Conservation (phyloP, 2,888 invertebrate species). For the Drosophila fungiperda region DNA sequence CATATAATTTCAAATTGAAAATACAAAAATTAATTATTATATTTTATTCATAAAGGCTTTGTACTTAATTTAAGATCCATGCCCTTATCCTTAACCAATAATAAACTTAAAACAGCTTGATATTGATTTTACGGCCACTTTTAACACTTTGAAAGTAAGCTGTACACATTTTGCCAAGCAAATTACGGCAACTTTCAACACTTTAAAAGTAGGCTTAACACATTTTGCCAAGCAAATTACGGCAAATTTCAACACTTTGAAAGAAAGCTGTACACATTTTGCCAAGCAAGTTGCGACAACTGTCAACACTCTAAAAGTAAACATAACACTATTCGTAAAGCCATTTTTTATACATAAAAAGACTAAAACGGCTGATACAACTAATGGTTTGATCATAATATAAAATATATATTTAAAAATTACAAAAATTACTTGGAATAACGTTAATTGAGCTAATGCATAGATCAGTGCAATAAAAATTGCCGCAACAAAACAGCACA, state of each 20-base stretch:
- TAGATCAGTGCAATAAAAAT: too few relatives aligned
- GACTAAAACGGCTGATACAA: too few relatives aligned
- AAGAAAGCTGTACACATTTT: background rate
- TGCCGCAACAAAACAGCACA: too few relatives aligned
- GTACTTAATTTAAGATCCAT: background rate
- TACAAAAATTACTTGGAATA: too few relatives aligned
- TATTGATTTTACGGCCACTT: background rate
- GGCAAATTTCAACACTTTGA: background rate
- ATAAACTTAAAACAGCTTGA: background rate
- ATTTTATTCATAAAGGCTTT: background rate
- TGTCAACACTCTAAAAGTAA: too few relatives aligned
- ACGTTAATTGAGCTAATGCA: too few relatives aligned
- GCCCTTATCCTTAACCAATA: background rate
- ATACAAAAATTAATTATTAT: background rate
- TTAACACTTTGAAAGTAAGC: background rate
- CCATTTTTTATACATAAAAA: too few relatives aligned
- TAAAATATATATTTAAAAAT: too few relatives aligned
- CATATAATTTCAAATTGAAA: background rate
- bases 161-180: background rate
- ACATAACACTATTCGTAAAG: too few relatives aligned
- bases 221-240: too few relatives aligned
- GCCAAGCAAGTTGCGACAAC: background rate
- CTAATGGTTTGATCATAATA: too few relatives aligned
- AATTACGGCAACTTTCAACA: background rate
- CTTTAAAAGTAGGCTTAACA: background rate